These are phyloP conservation scores for Melieria omissa DNA, from an alignment of 2,888 invertebrate species.

Conservation along the genomic window DNA sequence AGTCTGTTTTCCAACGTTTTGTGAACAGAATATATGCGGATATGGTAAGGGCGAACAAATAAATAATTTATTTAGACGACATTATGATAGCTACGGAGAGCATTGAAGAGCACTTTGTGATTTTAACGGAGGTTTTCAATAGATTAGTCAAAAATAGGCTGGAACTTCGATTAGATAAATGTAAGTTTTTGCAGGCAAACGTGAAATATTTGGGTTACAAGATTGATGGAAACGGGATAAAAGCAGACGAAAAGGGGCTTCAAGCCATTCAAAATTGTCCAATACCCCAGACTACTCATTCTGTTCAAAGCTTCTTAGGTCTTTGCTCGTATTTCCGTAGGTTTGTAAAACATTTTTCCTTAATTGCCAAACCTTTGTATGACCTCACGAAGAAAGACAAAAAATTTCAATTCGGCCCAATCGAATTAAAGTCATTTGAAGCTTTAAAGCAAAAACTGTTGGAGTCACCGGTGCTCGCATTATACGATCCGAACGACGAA, in stretches of 20 bases:
- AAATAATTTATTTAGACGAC: background rate
- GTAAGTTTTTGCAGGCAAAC: constrained; percentile 1
- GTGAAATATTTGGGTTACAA: constrained; percentile 17
- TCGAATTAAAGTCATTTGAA: constrained; percentile 36
- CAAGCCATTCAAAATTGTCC: constrained; percentile 9
- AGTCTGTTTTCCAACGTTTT: background rate
- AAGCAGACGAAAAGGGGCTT: constrained; percentile 38
- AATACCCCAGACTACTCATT: background rate
- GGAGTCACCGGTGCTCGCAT: constrained; percentile 32
- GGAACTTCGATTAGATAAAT: constrained; percentile 16
- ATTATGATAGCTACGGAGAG: background rate
- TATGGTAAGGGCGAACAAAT: constrained; percentile 1
- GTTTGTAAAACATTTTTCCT: constrained; percentile 13
- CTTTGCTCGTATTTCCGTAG: constrained; percentile 19
- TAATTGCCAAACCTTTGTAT: constrained; percentile 13
- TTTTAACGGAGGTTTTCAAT: background rate
- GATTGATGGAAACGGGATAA: constrained; percentile 5
- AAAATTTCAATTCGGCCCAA: constrained; percentile 39
- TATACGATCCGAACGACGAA: constrained; percentile 51
- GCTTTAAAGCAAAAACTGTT: constrained; percentile 33
- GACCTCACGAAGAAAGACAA: constrained; percentile 37
- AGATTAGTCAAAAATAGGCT: constrained; percentile 4
- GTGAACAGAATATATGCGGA: background rate
- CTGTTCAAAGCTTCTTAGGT: constrained; percentile 10
- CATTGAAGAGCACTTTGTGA: background rate